These are phyloP conservation scores for Chlamydotis undulata DNA, from an alignment of 2,113 vertebrate genomes.

Conservation along the genomic window DNA sequence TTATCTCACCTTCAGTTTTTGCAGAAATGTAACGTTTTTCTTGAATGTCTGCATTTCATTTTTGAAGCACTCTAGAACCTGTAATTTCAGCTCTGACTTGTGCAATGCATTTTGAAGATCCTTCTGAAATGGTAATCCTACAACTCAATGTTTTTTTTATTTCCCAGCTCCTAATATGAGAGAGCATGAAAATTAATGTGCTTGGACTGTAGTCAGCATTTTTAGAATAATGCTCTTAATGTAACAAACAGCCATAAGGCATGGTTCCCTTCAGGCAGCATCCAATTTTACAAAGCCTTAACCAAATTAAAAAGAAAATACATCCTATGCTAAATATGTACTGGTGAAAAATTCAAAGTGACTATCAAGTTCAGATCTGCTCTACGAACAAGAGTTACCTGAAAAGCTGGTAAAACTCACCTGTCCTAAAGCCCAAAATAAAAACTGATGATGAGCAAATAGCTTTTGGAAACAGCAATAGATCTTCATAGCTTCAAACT, in stretches of 20 bases:
- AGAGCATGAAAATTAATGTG: neutral
- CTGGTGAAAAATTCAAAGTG: neutral
- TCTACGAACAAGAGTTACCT: neutral
- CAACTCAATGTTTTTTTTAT: neutral
- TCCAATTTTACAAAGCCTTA: neutral
- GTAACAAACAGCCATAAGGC: neutral
- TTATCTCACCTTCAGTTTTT: neutral
- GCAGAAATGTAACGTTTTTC: neutral
- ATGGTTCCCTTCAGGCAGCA: neutral
- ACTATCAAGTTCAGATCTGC: neutral
- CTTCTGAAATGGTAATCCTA: neutral
- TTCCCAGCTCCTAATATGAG: neutral
- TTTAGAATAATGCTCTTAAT: neutral
- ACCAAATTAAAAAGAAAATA: slow-evolving; percentile 15
- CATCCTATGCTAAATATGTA: neutral
- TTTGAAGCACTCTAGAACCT: neutral
- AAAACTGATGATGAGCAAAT: neutral
- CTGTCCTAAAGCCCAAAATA: neutral
- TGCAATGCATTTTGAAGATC: neutral
- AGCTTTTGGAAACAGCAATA: neutral
- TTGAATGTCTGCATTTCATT: neutral
- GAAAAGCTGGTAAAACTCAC: neutral
- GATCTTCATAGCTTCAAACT: neutral
- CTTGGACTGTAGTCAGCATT: neutral
- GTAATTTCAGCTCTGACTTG: neutral